These are phyloP conservation scores for Oryzias javanicus DNA, from an alignment of 2,113 vertebrate species.

Conservation along the genomic window DNA sequence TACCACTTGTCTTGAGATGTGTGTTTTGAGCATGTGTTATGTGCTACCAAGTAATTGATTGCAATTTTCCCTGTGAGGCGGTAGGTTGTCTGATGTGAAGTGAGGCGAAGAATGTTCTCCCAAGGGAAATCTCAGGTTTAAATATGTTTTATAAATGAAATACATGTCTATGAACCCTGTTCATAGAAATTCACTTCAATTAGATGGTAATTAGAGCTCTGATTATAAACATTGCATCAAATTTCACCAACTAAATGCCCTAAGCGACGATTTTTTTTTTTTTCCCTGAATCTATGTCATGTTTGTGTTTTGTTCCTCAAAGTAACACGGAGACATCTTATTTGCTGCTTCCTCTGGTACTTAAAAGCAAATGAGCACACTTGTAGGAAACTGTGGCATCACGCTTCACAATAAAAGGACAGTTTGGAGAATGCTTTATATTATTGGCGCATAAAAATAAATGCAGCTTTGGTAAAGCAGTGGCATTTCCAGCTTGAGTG, in stretches of 20 bases:
- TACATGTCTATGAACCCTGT: conserved; percentile 17
- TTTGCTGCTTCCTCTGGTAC: background rate
- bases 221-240: conserved; percentile 23
- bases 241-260: conserved; percentile 8
- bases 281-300: background rate
- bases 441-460: background rate
- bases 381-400: background rate
- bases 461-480: background rate
- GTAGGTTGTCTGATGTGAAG: conserved; percentile 40
- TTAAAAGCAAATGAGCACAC: too few relatives aligned
- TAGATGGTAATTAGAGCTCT: conserved; percentile 31
- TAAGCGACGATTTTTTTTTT: conserved; percentile 1
- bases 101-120: conserved; percentile 39
- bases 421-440: background rate
- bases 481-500: conserved; percentile 18
- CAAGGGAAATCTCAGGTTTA: conserved; percentile 33
- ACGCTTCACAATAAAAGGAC: conserved; percentile 2
- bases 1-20: conserved; percentile 16
- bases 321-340: background rate
- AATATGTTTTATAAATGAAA: conserved; percentile 47
- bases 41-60: conserved; percentile 17
- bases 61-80: conserved; percentile 22
- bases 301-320: background rate
- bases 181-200: conserved; percentile 28
- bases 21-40: conserved; percentile 1